Evolutionary conservation across 2,113 vertebrate genomes (phyloP).

Genomic region (Atrichornis clamosus): DNA sequence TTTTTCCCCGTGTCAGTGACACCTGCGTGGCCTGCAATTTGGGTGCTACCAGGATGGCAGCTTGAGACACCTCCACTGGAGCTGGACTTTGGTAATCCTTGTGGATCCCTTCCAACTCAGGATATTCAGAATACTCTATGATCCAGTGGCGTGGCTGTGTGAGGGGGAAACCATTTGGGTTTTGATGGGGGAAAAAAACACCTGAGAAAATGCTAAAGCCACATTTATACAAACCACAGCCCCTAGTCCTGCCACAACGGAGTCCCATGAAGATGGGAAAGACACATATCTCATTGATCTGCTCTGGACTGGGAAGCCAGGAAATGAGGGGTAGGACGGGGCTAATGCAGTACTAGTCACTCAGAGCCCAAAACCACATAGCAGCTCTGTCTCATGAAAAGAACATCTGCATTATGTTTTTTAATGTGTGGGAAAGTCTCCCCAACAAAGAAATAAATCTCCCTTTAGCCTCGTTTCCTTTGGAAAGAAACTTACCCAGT

Average conservation of each 20-base stretch:
- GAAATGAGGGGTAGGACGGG: neutral
- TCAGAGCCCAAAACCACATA: neutral
- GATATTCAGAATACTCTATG: neutral
- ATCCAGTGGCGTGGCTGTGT: neutral
- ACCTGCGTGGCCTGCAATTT: neutral
- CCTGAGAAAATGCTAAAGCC: neutral
- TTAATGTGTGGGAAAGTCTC: neutral
- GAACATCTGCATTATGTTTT: neutral
- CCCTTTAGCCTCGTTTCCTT: neutral
- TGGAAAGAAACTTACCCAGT: neutral
- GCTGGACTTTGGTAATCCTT: neutral
- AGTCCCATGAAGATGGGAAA: neutral
- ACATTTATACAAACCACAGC: neutral
- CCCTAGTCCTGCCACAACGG: neutral
- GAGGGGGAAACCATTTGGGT: neutral
- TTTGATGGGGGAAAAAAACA: neutral
- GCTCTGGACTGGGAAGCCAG: neutral
- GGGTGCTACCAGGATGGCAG: neutral
- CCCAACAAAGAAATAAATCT: neutral
- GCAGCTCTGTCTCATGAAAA: neutral
- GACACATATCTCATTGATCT: accelerated
- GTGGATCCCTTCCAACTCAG: neutral
- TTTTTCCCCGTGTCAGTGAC: neutral
- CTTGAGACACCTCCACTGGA: accelerated
- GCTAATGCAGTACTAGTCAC: neutral